Evolutionary conservation across 2,888 invertebrate genomes (phyloP).

Genomic region (Lithodes maja): DNA sequence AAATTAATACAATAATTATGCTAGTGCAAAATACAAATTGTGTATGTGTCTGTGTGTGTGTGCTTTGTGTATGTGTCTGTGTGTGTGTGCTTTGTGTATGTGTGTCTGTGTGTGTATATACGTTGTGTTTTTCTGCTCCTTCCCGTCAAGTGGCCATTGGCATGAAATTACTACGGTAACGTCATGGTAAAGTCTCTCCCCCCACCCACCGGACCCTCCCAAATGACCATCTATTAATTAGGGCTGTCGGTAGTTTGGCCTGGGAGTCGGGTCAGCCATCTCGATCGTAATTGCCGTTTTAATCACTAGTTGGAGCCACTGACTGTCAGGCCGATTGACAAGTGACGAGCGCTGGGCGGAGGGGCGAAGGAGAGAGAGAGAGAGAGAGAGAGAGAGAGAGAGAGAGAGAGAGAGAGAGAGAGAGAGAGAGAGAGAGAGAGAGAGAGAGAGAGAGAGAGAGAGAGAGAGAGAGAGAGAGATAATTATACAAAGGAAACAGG

Average conservation of each 20-base stretch:
- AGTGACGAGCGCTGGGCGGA: slow-evolving; percentile 25
- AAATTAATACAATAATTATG: no score
- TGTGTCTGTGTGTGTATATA: no score
- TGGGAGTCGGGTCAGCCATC: slow-evolving; percentile 51
- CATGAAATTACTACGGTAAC: not conserved
- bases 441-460: not conserved
- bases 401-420: not conserved
- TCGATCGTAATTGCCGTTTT: slow-evolving; percentile 61
- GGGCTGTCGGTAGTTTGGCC: slow-evolving; percentile 50
- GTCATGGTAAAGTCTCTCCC: no score
- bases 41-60: no score
- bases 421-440: not conserved
- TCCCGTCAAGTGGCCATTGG: not conserved
- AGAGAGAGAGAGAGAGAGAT: not conserved
- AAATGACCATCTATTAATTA: slow-evolving; percentile 60
- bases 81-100: no score
- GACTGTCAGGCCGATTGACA: slow-evolving; percentile 43
- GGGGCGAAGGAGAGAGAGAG: not conserved
- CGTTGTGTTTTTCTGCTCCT: not conserved
- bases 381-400: not conserved
- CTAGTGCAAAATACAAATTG: no score
- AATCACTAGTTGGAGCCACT: slow-evolving; percentile 56
- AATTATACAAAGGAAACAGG: not conserved
- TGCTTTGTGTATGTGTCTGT: no score
- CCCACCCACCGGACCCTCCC: slow-evolving; percentile 12